Percentiles rank a stretch among this genome's conserved stretches.
Evolutionary conservation across 2,797 vertebrate species (phyloP).

Genomic region (Moxostoma hubbsi): DNA sequence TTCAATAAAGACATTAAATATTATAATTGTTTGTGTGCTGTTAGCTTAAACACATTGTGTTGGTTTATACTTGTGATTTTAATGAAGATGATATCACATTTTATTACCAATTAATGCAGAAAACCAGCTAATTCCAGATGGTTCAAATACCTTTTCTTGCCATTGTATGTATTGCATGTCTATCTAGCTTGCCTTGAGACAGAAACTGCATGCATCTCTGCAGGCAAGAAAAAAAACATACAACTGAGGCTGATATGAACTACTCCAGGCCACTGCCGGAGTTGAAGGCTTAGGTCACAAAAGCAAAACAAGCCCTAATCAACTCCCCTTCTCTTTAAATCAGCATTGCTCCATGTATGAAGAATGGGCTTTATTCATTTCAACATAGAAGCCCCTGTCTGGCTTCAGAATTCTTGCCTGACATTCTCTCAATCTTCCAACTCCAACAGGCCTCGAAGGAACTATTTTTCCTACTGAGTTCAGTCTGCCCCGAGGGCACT

Average conservation of each 20-base stretch:
- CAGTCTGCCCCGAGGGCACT: slow-evolving; percentile 28
- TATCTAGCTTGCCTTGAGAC: slow-evolving; percentile 16
- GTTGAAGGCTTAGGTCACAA: slow-evolving; percentile 58
- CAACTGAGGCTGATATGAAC: slow-evolving; percentile 38
- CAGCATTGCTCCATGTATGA: slow-evolving; percentile 43
- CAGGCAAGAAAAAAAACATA: slow-evolving; percentile 24
- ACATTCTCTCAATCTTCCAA: slow-evolving; percentile 55
- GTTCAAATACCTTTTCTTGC: too few relatives aligned
- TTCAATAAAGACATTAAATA: too few relatives aligned
- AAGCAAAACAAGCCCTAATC: slow-evolving; percentile 59
- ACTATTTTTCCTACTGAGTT: slow-evolving; percentile 9
- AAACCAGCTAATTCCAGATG: too few relatives aligned
- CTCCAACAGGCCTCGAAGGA: slow-evolving; percentile 48
- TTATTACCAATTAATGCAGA: too few relatives aligned
- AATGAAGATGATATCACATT: too few relatives aligned
- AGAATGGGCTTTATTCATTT: slow-evolving; percentile 53
- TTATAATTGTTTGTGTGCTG: too few relatives aligned
- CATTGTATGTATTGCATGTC: not conserved
- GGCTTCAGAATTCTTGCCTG: slow-evolving; percentile 48
- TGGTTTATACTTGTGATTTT: too few relatives aligned
- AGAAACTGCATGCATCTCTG: slow-evolving; percentile 5
- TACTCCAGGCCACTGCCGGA: slow-evolving; percentile 38
- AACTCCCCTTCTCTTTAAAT: slow-evolving; percentile 47
- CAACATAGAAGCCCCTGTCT: slow-evolving; percentile 33
- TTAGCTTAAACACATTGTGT: too few relatives aligned